Evolutionary conservation across 1,140 invertebrate genomes (phyloP), one percentile per base, ranked within the genome.

Genomic region (Spodoptera frugiperda): DNA sequence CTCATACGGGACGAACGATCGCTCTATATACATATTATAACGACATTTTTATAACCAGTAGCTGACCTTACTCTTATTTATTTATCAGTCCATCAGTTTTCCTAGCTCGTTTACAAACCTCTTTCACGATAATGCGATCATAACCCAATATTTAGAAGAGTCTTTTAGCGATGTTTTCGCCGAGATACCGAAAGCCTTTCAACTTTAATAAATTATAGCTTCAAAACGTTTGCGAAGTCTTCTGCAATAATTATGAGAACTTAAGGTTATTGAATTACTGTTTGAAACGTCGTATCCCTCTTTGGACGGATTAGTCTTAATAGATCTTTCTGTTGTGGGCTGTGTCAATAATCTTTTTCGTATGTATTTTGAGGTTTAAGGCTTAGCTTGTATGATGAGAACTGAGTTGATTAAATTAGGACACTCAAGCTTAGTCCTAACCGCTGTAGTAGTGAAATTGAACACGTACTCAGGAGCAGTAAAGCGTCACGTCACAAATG

Each of bases 71-170:
- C 48, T 30, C 48, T 49, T 63, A 74, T 63, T 61, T 63, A 74
- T 63, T 61, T 63, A 53, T 19, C 25, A 63, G 59, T 63, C 57
- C 25, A 46, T 51, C 57, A 63, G 57, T 63, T 74, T 63, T 15
- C n/a, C 39, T 59, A 73, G 54, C 71, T 73, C 55, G 54, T 74
- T 49, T 53, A 63, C 54, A 63, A 48, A 74, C 57, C 72, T 74
- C 46, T 63, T 63, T 63, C 72, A 21, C 33, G 57, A 74, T 74
- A 74, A 63, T 74, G 48, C 48, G 55, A 61, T 74, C 59, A 63
- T 74, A 74, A 74, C 59, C 59, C 72, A 63, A 74, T 74, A 59
- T 73, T 73, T 73, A 54, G 33, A 63, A 74, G 57, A 61, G 72
- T 74, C 72, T 74, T 61, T 63, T 33, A 63, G 46, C 55, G 57